phyloP scores from a whole-genome alignment of 53 echinoderm and acorn worm species.

The Antedon mediterranea region DNA sequence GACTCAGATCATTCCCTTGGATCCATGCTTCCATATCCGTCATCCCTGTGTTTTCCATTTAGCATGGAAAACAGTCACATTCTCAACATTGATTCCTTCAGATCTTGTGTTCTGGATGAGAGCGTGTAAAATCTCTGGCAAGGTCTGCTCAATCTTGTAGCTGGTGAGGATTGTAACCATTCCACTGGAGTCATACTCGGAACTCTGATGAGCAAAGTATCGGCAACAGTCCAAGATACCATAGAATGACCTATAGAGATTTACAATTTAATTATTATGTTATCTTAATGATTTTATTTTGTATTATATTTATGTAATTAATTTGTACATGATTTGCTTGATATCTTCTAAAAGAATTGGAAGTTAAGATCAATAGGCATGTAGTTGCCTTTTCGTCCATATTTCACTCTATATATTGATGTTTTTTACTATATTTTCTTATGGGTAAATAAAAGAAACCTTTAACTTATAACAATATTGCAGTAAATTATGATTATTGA shows the following conservation, averaged over 20 bases:
- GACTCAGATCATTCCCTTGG: no score
- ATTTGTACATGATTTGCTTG: no score
- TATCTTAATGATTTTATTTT: neutral
- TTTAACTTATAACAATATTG: no score
- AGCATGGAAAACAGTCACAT: constrained; percentile 6
- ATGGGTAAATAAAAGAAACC: no score
- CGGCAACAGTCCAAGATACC: constrained; percentile 40
- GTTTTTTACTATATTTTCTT: no score
- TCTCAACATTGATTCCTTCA: constrained; percentile 35
- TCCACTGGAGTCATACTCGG: constrained; percentile 24
- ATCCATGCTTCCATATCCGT: neutral
- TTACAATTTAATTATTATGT: neutral
- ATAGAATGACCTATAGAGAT: constrained; percentile 24
- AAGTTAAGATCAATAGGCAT: no score
- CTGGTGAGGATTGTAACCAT: constrained; percentile 46
- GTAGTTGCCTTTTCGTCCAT: no score
- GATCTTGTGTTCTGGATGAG: constrained; percentile 21
- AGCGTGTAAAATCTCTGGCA: constrained; percentile 9
- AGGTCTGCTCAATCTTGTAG: constrained; percentile 29
- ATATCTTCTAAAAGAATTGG: no score
- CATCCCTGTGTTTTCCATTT: neutral
- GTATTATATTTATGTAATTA: no score
- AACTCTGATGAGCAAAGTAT: constrained; percentile 30
- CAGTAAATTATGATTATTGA: no score
- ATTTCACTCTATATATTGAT: no score